Conservation (phyloP, 1,140 invertebrate genomes). For the Acyrthosiphon pisum region DNA sequence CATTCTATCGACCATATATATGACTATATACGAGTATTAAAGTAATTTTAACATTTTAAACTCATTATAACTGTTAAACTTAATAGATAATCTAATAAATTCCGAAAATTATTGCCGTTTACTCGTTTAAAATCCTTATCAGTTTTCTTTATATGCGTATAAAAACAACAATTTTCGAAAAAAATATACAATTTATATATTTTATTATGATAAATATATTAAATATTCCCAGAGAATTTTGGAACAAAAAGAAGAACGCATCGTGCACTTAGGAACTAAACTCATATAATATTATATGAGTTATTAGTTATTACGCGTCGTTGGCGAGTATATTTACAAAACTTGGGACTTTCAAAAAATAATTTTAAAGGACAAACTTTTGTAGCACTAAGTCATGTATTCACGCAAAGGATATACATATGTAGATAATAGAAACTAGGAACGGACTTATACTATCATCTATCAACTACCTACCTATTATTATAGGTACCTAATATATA, state of each 20-base stretch:
- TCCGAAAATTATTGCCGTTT: background rate
- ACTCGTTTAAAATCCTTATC: too few relatives aligned
- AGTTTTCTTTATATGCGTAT: background rate
- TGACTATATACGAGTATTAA: too few relatives aligned
- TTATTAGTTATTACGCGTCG: background rate
- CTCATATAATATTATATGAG: background rate
- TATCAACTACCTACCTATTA: too few relatives aligned
- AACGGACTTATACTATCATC: too few relatives aligned
- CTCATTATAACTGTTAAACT: too few relatives aligned
- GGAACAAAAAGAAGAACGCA: background rate
- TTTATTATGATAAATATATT: background rate
- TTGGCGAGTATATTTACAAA: background rate
- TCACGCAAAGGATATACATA: background rate
- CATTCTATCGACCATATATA: too few relatives aligned
- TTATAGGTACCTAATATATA: too few relatives aligned
- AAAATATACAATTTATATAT: background rate
- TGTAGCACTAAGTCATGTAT: background rate
- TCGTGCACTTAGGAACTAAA: background rate
- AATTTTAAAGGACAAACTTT: background rate
- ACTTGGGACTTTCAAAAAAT: background rate
- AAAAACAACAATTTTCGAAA: background rate
- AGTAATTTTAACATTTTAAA: too few relatives aligned
- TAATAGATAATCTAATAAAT: background rate
- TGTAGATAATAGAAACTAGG: background rate
- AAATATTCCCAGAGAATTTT: background rate